Base-by-base conservation (phyloP, 2,113 vertebrate genomes). In the Chamaea fasciata region DNA sequence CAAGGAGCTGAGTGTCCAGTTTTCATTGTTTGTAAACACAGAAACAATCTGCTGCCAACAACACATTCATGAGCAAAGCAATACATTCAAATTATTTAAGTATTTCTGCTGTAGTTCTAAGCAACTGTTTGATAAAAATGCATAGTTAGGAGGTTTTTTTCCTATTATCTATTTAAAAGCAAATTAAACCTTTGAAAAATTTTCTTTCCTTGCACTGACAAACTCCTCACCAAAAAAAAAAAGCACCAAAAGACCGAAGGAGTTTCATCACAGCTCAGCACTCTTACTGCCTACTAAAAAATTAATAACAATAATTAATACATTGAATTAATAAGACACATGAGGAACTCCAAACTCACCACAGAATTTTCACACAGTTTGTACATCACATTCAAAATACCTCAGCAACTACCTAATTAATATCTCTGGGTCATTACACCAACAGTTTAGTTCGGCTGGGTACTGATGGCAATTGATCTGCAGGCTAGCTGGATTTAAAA, bases 301-400 rank as follows among this genome's bases (percentile, higher is more conserved):
- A 97, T 89, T 95, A 97, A 96, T 94, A 97, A 81, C 79, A 97
- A 97, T 95, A 98, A 97, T 97, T 97, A 97, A 67, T 65, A 84
- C 68, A 60, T 94, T 87, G 95, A 97, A 97, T 97, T 98, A 98
- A 98, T 87, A 94, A 95, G 81, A 60, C 96, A 94, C 94, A 95
- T 83, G 60, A 97, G 87, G 87, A 97, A 68, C 85, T 97, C 76
- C 79, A 97, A 95, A 97, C 42, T 90, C 90, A 94, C 41, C 37
- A 62, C 56, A 92, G 95, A 87, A 89, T 93, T 97, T 92, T 91
- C 78, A 94, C 77, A 87, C 33, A 95, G 87, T 53, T 94, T 97
- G 59, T 87, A 97, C 94, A 97, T 92, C 89, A 95, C 96, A 91
- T 87, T 94, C 83, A 96, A 97, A 97, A 97, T 92, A 97, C 94